Evolutionary conservation across 2,888 invertebrate species (phyloP), one percentile per base, ranked within the genome.

Genomic region (Sesia apiformis): DNA sequence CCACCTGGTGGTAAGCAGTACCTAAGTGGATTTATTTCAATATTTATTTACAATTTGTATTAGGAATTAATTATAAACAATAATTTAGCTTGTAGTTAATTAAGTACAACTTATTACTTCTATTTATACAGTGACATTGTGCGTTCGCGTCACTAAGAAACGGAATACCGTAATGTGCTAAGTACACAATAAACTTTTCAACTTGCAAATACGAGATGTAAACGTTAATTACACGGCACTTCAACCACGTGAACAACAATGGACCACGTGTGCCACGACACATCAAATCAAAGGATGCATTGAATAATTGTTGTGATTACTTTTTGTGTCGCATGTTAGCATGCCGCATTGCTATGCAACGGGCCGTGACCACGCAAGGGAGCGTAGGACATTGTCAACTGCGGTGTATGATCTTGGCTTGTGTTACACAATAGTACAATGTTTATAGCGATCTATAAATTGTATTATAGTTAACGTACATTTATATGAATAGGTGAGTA

Each of bases 151-250:
- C 23, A 23, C 23, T 23, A 60, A 42, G 51, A 55, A 57, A 57
- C 56, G 57, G 51, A 55, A 51, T 7, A 23, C n/a, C 46, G 8
- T 46, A 23, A 7, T 23, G 4, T 46, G 8, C 8, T 38, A n/a
- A n/a, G n/a, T n/a, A 49, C 8, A 56, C 56, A 56, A 57, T 56
- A 60, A 52, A 50, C 55, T 58, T 55, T 55, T 58, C 58, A 52
- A 52, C 53, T 52, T 57, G 52, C 40, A 43, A 55, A 56, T 43
- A 43, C 43, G 43, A 43, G 43, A 7, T 8, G 46, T 46, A 8
- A 23, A 46, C 46, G 23, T 46, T 46, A 46, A 46, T 46, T 46
- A 23, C 7, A 46, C 7, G 23, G 23, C 7, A 43, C 43, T 43
- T 43, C 43, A 43, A 43, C 7, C 43, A 43, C 43, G 43, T 43